Base-by-base conservation (phyloP, 2,888 invertebrate species). In the Linyphia triangularis region DNA sequence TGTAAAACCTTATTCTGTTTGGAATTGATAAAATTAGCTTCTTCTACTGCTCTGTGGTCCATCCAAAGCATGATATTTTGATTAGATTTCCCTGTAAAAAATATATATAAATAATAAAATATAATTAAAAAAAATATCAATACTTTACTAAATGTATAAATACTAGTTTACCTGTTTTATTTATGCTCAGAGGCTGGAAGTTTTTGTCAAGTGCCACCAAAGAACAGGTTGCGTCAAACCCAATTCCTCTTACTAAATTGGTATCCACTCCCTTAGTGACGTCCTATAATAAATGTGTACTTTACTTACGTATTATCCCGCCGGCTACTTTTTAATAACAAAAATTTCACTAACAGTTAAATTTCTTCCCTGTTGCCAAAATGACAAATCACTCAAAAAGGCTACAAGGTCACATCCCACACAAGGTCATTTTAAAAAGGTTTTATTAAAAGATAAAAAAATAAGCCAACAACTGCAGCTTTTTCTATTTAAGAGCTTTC, bases 211-310 rank as follows among this genome's bases (percentile, higher is more conserved):
- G 92, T 6, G 95, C 96, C 0, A 97, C 98, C 88, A 99, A 93
- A 0, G 98, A 98, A 92, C 98, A 98, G 13, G 98, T 99, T 19
- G 98, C 98, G 94, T 98, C 98, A 93, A 98, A 98, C 4, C 98
- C 98, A 91, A 99, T 95, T 19, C 97, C 97, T 93, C 95, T 95
- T n/a, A 97, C 72, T 13, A 65, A 13, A 65, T 26, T 24, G 30
- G 75, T 24, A 40, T 89, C 65, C 26, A 82, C 24, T 40, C 57
- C 57, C 30, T 70, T 72, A 10, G 67, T 63, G 10, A 82, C 22
- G n/a, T 63, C 70, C 89, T 89, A 51, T 22, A 75, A 77, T 22
- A 51, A 30, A 73, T n/a, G n/a, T n/a, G 16, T 26, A 65, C 6
- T 65, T 65, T 28, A 26, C 1, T 9, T 22, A 28, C 0, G 9